Evolutionary conservation across 1,140 invertebrate genomes (phyloP), one percentile per base, ranked within the genome.

Genomic region (Coptotermes formosanus): DNA sequence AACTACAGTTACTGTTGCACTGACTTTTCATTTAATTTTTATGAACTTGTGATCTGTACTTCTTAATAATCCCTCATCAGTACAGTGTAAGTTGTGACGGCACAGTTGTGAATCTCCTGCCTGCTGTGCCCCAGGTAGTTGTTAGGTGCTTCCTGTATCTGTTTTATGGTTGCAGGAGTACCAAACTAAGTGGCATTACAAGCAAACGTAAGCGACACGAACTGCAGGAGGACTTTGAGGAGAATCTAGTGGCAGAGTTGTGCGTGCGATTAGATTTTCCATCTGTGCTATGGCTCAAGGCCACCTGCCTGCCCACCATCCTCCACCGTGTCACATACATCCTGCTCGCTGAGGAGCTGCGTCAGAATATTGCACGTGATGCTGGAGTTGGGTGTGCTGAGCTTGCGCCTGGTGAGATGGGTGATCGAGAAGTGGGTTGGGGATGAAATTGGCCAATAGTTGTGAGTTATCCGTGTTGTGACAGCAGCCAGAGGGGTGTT

Each of bases 161-260:
- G 38, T 4, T 16, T 55, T 1, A 2, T 75, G 6, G 19, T n/a
- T n/a, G 12, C 82, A 44, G 82, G 82, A 8, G 82, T 25, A 44
- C 82, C 86, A 86, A 64, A 48, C 84, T 25, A n/a, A 85, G n/a
- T 0, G 25, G 30, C 59, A 30, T 8, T 11, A 30, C 83, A 9
- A 85, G 84, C 14, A 87, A 86, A 45, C 89, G 91, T 48, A 94
- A 93, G 89, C 88, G 91, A 85, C 92, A 93, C 81, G 92, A 93
- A 75, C 87, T 88, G 0, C 87, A 88, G 23, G 91, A 94, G 84
- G 92, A 93, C 85, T 92, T 95, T 87, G 94, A 95, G 87, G 96
- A 97, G 89, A 95, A 96, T 88, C 92, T 99, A 21, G 94, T 99
- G 69, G 98, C 98, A 0, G 98, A 99, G 91, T 92, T 99, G 55